phyloP scores from a whole-genome alignment of 2,888 invertebrate species.

The Belgica antarctica region DNA sequence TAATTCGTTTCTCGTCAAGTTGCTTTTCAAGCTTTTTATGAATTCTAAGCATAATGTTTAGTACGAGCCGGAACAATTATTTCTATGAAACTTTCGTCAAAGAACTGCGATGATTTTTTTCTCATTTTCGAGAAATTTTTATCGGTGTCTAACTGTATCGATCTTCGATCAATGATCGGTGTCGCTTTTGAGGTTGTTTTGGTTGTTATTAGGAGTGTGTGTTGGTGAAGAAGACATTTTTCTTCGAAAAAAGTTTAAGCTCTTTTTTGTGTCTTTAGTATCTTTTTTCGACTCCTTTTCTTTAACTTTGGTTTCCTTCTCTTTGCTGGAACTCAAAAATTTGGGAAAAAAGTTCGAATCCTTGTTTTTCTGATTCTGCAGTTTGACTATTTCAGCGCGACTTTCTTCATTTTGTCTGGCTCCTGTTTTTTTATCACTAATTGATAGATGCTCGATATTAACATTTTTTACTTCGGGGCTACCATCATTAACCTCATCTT shows the following conservation, averaged over 20 bases:
- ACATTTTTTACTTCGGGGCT: not conserved
- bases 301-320: constrained; percentile 48
- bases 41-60: too few species aligned
- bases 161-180: constrained; percentile 14
- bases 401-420: not conserved
- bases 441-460: constrained; percentile 24
- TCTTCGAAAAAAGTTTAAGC: constrained; percentile 35
- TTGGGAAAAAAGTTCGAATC: constrained; percentile 41
- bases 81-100: too few species aligned
- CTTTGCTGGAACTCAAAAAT: constrained; percentile 32
- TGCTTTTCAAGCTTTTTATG: too few species aligned
- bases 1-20: too few species aligned
- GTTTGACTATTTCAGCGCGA: constrained; percentile 31
- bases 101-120: too few species aligned
- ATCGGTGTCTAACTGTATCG: too few species aligned
- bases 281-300: constrained; percentile 49
- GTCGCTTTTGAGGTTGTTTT: constrained; percentile 30
- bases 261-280: constrained; percentile 35
- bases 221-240: constrained; percentile 33
- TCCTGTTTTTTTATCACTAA: constrained; percentile 7
- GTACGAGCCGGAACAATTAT: too few species aligned
- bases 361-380: constrained; percentile 38
- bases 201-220: not conserved
- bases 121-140: too few species aligned
- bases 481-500: not conserved